These are phyloP conservation scores for Drosophila ezoana DNA, from an alignment of 2,888 invertebrate genomes.

Conservation along the genomic window DNA sequence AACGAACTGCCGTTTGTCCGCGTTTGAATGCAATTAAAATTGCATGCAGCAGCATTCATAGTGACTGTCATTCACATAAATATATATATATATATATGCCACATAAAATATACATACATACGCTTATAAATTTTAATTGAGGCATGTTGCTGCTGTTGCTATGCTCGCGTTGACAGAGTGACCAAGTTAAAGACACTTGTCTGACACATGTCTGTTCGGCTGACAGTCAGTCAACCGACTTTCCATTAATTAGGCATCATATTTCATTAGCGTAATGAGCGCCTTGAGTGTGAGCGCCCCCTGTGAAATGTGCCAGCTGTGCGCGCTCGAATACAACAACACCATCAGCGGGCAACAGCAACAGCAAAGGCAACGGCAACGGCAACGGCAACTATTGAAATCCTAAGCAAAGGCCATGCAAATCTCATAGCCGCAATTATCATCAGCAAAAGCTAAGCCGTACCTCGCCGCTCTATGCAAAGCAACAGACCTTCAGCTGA, in stretches of 20 bases:
- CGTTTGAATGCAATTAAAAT: slow-evolving; percentile 78
- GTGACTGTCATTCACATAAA: slow-evolving; percentile 48
- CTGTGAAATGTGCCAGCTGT: slow-evolving; percentile 73
- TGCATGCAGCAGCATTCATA: slow-evolving; percentile 57
- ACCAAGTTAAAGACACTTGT: slow-evolving; percentile 79
- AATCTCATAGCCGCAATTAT: slow-evolving; percentile 43
- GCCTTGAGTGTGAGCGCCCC: slow-evolving; percentile 36
- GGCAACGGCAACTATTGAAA: slow-evolving; percentile 55
- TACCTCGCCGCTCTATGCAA: slow-evolving; percentile 59
- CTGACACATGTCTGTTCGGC: slow-evolving; percentile 69
- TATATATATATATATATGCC: slow-evolving; percentile 26
- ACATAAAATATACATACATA: slow-evolving; percentile 4
- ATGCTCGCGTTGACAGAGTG: slow-evolving; percentile 68
- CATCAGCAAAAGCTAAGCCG: slow-evolving; percentile 21
- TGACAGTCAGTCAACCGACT: slow-evolving; percentile 57
- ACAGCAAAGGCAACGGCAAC: too few relatives aligned
- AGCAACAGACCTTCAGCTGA: slow-evolving; percentile 44
- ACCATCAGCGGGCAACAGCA: slow-evolving; percentile 9
- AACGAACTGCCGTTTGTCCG: slow-evolving; percentile 69
- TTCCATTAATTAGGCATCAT: slow-evolving; percentile 79
- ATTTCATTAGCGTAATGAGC: slow-evolving; percentile 78
- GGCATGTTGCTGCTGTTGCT: slow-evolving; percentile 31
- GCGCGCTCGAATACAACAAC: slow-evolving; percentile 20
- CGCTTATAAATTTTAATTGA: slow-evolving; percentile 76
- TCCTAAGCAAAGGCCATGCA: slow-evolving; percentile 55